Evolutionary conservation across 2,888 invertebrate species (phyloP).

Genomic region (Noctua janthina): DNA sequence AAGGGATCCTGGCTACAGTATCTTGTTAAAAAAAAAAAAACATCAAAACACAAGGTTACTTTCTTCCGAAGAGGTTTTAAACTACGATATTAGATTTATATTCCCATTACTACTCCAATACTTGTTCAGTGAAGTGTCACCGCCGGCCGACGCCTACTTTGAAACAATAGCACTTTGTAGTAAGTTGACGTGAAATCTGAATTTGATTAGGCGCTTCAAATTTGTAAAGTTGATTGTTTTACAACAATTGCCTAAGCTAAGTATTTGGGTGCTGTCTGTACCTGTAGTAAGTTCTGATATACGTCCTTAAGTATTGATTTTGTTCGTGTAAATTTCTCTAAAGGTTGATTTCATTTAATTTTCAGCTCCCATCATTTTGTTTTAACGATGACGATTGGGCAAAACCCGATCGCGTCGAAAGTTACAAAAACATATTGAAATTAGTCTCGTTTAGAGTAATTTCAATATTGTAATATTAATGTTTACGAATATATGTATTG

Average conservation of each 20-base stretch:
- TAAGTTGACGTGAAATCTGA: background rate
- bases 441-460: too few species aligned
- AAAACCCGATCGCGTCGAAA: background rate
- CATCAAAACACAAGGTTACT: too few species aligned
- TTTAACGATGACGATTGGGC: background rate
- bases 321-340: background rate
- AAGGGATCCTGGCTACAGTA: background rate
- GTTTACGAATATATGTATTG: too few species aligned
- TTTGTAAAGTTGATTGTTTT: background rate
- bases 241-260: background rate
- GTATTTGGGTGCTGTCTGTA: background rate
- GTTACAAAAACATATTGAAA: background rate
- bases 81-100: background rate
- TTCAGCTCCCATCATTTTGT: background rate
- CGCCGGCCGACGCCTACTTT: conserved; percentile 26
- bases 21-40: background rate
- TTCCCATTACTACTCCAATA: background rate
- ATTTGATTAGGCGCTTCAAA: conserved; percentile 30
- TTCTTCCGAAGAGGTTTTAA: background rate
- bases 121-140: conserved; percentile 10
- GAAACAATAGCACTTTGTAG: conserved; percentile 34
- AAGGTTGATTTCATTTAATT: background rate
- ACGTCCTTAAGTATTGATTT: background rate
- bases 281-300: background rate
- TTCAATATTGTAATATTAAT: too few species aligned